These are phyloP conservation scores for Drusus annulatus DNA, from an alignment of 1,140 invertebrate genomes.

Conservation along the genomic window DNA sequence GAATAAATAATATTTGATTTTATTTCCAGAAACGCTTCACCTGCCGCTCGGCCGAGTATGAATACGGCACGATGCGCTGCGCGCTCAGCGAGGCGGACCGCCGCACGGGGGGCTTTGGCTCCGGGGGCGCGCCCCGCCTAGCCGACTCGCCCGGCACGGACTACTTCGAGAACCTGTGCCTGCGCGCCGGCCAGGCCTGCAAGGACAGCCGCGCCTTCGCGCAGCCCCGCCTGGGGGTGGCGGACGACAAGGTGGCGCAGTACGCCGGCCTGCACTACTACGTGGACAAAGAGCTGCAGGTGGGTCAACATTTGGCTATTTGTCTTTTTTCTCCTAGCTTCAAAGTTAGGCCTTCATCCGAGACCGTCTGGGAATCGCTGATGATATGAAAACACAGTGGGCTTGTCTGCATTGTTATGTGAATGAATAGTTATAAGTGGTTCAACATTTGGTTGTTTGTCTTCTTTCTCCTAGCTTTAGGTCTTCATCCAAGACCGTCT, in stretches of 20 bases:
- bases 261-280: constrained; percentile 94
- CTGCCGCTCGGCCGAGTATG: constrained; percentile 93
- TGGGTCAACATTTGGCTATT: constrained; percentile 61
- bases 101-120: constrained; percentile 73
- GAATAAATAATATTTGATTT: too few relatives aligned
- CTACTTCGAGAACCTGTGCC: constrained; percentile 96
- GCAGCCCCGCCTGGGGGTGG: constrained; percentile 87
- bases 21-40: constrained; percentile 83
- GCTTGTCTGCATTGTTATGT: too few relatives aligned
- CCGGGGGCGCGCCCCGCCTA: constrained; percentile 65
- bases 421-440: too few relatives aligned
- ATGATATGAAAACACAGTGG: too few relatives aligned
- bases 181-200: constrained; percentile 89
- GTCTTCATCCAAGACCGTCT: too few relatives aligned
- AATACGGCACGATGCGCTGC: constrained; percentile 93
- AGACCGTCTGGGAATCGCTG: too few relatives aligned
- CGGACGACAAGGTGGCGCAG: constrained; percentile 91
- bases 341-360: too few relatives aligned
- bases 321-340: too few relatives aligned
- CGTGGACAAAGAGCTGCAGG: constrained; percentile 92
- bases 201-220: constrained; percentile 84
- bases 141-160: constrained; percentile 92
- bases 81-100: constrained; percentile 91
- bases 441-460: too few relatives aligned
- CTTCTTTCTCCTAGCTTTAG: too few relatives aligned